phyloP scores from a whole-genome alignment of 2,888 invertebrate species.

The Cremastinae sp. region DNA sequence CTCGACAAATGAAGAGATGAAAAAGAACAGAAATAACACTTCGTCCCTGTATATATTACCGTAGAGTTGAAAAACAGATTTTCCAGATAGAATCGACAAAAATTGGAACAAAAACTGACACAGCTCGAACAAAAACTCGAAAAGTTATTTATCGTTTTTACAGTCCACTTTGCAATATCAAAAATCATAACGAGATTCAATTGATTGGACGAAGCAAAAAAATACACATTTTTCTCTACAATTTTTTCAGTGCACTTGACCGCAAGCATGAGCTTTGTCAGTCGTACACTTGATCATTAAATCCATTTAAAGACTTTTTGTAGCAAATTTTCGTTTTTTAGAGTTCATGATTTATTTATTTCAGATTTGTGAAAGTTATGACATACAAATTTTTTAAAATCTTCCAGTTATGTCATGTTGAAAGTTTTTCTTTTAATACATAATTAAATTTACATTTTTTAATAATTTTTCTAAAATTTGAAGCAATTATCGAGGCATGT shows the following conservation, averaged over 20 bases:
- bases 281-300: constrained; percentile 46
- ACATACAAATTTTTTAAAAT: neutral
- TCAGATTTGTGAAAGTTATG: neutral
- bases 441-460: constrained; percentile 22
- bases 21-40: constrained; percentile 22
- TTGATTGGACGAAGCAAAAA: neutral
- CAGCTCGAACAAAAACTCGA: constrained; percentile 29
- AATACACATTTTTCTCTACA: neutral
- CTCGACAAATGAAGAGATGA: neutral
- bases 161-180: neutral
- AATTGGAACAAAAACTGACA: constrained; percentile 27
- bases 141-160: neutral
- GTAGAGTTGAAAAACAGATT: constrained; percentile 18
- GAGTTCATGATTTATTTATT: neutral
- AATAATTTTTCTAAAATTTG: constrained; percentile 24
- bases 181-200: neutral
- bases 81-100: constrained; percentile 11
- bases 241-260: constrained; percentile 20
- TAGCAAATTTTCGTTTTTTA: neutral
- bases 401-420: too few species aligned
- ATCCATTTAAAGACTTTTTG: constrained; percentile 19
- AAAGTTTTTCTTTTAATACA: too few species aligned
- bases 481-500: constrained; percentile 38
- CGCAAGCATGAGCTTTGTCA: constrained; percentile 60
- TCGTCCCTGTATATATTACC: constrained; percentile 37